Conservation (phyloP, 1,140 invertebrate species). For the Lycorma delicatula region DNA sequence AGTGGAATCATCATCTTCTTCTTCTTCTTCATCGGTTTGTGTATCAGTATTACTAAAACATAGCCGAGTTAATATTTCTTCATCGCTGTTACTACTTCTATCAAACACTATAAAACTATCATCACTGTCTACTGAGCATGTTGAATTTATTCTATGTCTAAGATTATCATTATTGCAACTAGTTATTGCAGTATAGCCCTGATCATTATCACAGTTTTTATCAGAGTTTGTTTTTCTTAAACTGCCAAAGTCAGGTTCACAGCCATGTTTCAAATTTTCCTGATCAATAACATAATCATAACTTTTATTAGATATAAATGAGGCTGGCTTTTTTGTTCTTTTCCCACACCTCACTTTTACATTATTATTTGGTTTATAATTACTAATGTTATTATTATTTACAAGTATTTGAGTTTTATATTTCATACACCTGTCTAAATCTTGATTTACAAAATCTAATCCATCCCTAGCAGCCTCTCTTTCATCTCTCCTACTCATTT, state of each 20-base stretch:
- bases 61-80: too few species aligned
- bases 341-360: background rate
- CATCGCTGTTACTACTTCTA: too few species aligned
- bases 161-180: slow-evolving; percentile 20
- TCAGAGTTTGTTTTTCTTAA: background rate
- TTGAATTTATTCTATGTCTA: slow-evolving; percentile 26
- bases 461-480: background rate
- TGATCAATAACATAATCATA: too few species aligned
- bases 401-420: background rate
- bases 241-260: background rate
- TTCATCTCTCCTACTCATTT: background rate
- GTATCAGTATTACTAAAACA: too few species aligned
- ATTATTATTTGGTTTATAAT: background rate
- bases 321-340: background rate
- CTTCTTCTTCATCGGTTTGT: too few species aligned
- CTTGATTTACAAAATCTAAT: background rate
- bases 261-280: background rate
- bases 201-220: slow-evolving; percentile 7
- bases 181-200: slow-evolving; percentile 8
- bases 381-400: background rate
- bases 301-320: background rate
- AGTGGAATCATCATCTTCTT: too few species aligned
- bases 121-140: slow-evolving; percentile 39
- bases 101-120: slow-evolving; percentile 40
- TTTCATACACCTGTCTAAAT: background rate